Evolutionary conservation across 2,888 invertebrate genomes (phyloP).

Genomic region (Melipona bicolor): DNA sequence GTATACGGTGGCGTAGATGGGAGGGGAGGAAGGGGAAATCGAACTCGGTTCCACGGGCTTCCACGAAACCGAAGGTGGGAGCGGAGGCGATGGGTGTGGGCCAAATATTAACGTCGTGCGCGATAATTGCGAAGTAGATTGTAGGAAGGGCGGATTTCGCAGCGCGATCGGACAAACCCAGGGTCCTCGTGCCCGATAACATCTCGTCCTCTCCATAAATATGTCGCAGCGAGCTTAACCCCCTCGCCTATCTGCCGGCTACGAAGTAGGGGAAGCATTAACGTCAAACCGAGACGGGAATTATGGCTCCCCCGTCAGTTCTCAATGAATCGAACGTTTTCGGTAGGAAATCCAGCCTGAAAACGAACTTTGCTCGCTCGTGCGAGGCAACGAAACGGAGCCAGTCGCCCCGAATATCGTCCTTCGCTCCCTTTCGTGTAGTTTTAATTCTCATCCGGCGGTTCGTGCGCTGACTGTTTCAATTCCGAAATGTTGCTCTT

Average conservation of each 20-base stretch:
- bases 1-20: neutral
- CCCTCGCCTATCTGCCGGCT: slow-evolving; percentile 83
- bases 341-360: slow-evolving; percentile 82
- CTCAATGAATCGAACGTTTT: slow-evolving; percentile 84
- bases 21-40: neutral
- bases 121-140: slow-evolving; percentile 84
- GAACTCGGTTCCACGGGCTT: slow-evolving; percentile 10
- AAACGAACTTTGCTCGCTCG: slow-evolving; percentile 53
- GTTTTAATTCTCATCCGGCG: neutral
- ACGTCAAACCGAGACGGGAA: slow-evolving; percentile 84
- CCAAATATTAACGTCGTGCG: slow-evolving; percentile 83
- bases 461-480: neutral
- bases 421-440: slow-evolving; percentile 14
- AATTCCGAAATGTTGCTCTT: neutral
- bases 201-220: slow-evolving; percentile 85
- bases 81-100: slow-evolving; percentile 66
- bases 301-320: slow-evolving; percentile 85
- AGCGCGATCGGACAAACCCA: slow-evolving; percentile 72
- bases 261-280: slow-evolving; percentile 83
- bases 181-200: slow-evolving; percentile 80
- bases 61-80: slow-evolving; percentile 53
- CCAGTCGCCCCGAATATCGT: neutral
- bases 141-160: slow-evolving; percentile 78
- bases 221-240: slow-evolving; percentile 84
- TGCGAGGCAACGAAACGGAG: slow-evolving; percentile 71